phyloP scores from a whole-genome alignment of 2,797 vertebrate genomes.

The Nannoperca australis region DNA sequence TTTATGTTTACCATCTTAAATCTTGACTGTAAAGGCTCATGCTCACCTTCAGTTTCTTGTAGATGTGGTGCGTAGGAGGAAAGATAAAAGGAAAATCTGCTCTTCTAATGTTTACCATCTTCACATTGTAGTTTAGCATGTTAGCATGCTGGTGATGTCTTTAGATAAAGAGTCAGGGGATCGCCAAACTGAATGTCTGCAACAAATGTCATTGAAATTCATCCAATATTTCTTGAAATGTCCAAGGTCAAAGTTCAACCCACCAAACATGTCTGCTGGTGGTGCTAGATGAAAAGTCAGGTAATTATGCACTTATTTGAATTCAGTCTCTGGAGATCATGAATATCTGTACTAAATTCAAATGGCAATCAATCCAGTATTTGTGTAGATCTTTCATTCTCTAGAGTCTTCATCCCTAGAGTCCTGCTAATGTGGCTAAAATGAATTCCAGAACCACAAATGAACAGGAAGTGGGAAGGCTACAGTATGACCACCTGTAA shows the following conservation, averaged over 20 bases:
- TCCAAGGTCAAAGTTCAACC: not conserved
- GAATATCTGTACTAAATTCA: not conserved
- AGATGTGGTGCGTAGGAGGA: too few relatives aligned
- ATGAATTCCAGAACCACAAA: not conserved
- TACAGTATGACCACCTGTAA: not conserved
- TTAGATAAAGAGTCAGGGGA: too few relatives aligned
- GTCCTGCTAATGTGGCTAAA: not conserved
- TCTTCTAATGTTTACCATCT: too few relatives aligned
- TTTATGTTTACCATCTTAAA: too few relatives aligned
- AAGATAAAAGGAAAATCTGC: too few relatives aligned
- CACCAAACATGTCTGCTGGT: not conserved
- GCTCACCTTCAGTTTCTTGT: too few relatives aligned
- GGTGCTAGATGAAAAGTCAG: not conserved
- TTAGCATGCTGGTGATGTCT: too few relatives aligned
- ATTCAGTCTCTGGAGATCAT: not conserved
- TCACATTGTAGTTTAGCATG: not conserved
- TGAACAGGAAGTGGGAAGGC: not conserved
- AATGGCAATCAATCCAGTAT: not conserved
- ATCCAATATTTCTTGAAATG: not conserved
- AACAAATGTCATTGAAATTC: not conserved
- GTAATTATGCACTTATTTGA: not conserved
- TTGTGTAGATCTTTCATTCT: not conserved
- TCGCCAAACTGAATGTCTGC: not conserved
- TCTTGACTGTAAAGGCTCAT: too few relatives aligned
- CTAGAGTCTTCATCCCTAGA: too few relatives aligned